Evolutionary conservation across 2,888 invertebrate species (phyloP).

Genomic region (Temnothorax unifasciatus): DNA sequence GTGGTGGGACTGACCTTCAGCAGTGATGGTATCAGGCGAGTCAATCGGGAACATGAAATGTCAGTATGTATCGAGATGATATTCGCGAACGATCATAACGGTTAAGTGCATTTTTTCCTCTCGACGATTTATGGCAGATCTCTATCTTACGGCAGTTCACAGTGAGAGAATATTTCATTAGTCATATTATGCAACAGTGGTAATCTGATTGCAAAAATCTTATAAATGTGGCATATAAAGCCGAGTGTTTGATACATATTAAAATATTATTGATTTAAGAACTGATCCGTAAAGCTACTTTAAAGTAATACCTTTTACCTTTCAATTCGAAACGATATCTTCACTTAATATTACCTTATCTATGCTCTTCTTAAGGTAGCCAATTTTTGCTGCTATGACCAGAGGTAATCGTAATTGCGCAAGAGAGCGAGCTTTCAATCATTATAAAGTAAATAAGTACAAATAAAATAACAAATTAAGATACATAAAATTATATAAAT

Average conservation of each 20-base stretch:
- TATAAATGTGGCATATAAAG: not conserved
- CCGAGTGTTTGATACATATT: not conserved
- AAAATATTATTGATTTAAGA: not conserved
- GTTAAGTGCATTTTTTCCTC: constrained; percentile 44
- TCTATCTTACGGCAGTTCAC: constrained; percentile 38
- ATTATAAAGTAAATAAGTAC: not conserved
- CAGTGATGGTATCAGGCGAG: constrained; percentile 54
- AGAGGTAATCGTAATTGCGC: not conserved
- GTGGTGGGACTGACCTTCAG: constrained; percentile 62
- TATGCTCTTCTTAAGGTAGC: not conserved
- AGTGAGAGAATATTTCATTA: constrained; percentile 48
- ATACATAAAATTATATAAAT: not conserved
- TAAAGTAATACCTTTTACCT: not conserved
- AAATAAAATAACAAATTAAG: not conserved
- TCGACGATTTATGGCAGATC: constrained; percentile 53
- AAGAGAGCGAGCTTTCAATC: not conserved
- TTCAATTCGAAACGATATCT: not conserved
- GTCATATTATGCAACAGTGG: constrained; percentile 41
- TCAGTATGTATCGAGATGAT: constrained; percentile 62
- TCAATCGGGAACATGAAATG: constrained; percentile 58
- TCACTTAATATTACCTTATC: not conserved
- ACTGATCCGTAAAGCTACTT: not conserved
- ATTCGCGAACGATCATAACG: constrained; percentile 58
- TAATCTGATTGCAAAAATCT: constrained; percentile 34
- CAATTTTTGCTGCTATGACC: not conserved